Evolutionary conservation across 2,113 vertebrate species (phyloP).

Genomic region (Vulpes lagopus): DNA sequence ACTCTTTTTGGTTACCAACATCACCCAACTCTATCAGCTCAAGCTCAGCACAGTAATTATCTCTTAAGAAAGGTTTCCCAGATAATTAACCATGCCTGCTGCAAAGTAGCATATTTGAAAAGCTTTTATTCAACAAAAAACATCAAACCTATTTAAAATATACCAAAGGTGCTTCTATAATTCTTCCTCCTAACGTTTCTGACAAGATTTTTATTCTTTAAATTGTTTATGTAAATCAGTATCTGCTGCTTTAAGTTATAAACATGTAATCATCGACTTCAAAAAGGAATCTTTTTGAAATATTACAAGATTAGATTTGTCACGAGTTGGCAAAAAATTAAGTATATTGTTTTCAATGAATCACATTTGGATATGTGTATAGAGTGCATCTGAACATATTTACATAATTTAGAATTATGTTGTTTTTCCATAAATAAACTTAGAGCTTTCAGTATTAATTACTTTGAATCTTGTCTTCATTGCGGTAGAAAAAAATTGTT

Average conservation of each 20-base stretch:
- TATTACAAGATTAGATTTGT: conserved; percentile 56
- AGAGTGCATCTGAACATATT: conserved; percentile 57
- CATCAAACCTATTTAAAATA: neutral
- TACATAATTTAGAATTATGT: conserved; percentile 60
- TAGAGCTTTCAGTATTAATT: conserved; percentile 70
- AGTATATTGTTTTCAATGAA: conserved; percentile 69
- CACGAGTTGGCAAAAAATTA: conserved; percentile 69
- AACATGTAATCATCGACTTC: neutral
- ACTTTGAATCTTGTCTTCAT: conserved; percentile 57
- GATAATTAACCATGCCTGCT: neutral
- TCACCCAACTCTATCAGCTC: neutral
- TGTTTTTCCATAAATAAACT: conserved; percentile 62
- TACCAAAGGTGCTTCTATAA: neutral
- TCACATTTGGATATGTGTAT: conserved; percentile 16
- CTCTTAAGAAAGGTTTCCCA: neutral
- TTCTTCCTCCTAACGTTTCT: conserved; percentile 39
- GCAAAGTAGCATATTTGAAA: neutral
- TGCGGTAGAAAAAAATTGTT: conserved; percentile 55
- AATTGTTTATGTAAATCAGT: conserved; percentile 57
- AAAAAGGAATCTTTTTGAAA: conserved; percentile 64
- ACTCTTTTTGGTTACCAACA: conserved; percentile 2
- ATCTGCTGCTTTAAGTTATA: conserved; percentile 35
- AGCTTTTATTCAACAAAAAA: conserved; percentile 30
- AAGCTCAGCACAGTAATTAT: neutral
- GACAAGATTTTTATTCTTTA: conserved; percentile 55